A percentile compares a stretch with the other conserved stretches of the same genome.
phyloP scores from a whole-genome alignment of 1,140 invertebrate species.

The Leptestheria dahalacensis region DNA sequence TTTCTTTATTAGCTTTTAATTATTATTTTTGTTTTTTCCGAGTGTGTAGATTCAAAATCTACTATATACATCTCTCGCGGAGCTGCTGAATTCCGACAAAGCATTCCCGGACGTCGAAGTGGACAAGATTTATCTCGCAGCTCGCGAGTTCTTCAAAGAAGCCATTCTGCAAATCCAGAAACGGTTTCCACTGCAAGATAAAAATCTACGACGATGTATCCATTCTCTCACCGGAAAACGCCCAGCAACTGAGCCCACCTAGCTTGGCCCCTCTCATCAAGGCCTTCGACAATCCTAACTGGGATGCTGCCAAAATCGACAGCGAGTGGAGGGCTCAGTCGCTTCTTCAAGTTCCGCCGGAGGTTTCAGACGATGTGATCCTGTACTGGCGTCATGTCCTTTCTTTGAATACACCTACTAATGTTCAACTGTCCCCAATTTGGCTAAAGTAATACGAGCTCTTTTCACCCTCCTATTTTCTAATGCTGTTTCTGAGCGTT shows the following conservation, averaged over 20 bases:
- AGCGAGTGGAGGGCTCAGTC: too few species aligned
- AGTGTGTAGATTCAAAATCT: too few species aligned
- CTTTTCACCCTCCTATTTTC: not conserved
- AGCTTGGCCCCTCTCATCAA: not conserved
- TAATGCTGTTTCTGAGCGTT: not conserved
- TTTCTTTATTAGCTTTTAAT: too few species aligned
- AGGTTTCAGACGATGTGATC: conserved; percentile 1
- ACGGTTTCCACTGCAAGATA: not conserved
- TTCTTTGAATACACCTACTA: not conserved
- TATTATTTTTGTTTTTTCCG: too few species aligned
- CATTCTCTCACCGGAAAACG: not conserved
- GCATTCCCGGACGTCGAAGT: not conserved
- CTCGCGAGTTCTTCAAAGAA: conserved; percentile 6
- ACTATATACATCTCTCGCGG: too few species aligned
- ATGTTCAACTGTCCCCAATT: not conserved
- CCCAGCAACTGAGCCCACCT: not conserved
- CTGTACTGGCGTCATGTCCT: not conserved
- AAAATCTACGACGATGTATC: not conserved
- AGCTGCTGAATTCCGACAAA: not conserved
- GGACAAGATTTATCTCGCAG: conserved; percentile 2
- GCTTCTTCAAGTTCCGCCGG: too few species aligned
- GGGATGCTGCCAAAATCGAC: too few species aligned
- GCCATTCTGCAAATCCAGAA: not conserved
- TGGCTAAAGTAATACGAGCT: too few species aligned
- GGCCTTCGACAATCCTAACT: too few species aligned